Conservation (phyloP, 2,113 vertebrate genomes). For the Crotalus viridis region DNA sequence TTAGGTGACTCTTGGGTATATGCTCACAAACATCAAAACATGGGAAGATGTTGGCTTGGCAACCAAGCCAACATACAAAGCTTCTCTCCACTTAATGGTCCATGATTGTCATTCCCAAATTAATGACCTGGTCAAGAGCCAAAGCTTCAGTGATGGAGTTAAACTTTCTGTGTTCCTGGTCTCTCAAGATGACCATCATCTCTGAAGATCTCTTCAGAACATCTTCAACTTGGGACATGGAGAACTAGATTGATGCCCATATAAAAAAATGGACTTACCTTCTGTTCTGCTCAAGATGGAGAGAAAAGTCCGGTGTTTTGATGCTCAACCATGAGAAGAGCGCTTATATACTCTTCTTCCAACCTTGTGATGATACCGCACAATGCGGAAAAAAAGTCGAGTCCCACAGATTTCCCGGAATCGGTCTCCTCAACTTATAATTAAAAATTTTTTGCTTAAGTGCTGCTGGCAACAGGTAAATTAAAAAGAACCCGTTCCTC, state of each 20-base stretch:
- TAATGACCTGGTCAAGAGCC: not conserved
- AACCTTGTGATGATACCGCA: not conserved
- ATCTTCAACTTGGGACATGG: not conserved
- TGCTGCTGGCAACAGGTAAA: not conserved
- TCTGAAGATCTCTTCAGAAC: not conserved
- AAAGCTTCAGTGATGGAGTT: not conserved
- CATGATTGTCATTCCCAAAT: not conserved
- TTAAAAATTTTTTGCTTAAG: not conserved
- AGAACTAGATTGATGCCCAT: not conserved
- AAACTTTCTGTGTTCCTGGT: not conserved
- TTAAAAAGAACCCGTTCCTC: not conserved
- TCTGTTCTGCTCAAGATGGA: not conserved
- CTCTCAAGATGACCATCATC: not conserved
- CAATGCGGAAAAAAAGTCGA: not conserved
- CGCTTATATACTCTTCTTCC: not conserved
- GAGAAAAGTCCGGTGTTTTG: not conserved
- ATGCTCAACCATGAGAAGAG: not conserved
- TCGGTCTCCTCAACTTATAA: not conserved
- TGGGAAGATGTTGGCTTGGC: not conserved
- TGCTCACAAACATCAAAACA: not conserved
- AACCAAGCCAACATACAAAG: not conserved
- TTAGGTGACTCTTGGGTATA: not conserved
- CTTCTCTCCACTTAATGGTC: not conserved
- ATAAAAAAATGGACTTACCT: not conserved
- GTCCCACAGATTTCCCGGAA: not conserved